Evolutionary conservation across 2,888 invertebrate genomes (phyloP), one percentile per base, ranked within the genome.

Genomic region (Rotaria macrura): DNA sequence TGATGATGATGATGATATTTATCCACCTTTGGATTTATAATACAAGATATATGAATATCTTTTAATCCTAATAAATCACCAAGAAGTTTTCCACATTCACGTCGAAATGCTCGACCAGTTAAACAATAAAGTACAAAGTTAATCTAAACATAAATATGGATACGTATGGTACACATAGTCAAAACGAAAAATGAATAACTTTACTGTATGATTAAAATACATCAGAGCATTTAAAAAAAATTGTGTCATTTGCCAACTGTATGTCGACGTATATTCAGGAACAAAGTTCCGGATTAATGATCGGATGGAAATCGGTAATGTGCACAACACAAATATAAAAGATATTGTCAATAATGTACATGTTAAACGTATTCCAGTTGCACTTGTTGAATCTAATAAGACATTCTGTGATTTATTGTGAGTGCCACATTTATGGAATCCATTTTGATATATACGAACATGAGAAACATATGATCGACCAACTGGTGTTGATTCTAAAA

Each of bases 31-130:
- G 65, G 25, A 34, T 29, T 65, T 29, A 65, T 65, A 34, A 29
- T 38, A 65, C 65, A 65, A 20, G 65, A 65, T 17, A 65, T 38
- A 34, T 38, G 65, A 34, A 65, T 20, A 65, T 65, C 34, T 65
- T 65, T 65, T 34, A 65, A 20, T 65, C 34, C 20, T 34, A 34
- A 65, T 65, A 65, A 7, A 34, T 34, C 65, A 65, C 25, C 1
- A 6, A 25, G 54, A 54, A 25, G 25, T 65, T 65, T 65, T 9
- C 34, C 4, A 34, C 65, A 65, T 43, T 79, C 79, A n/a, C n/a
- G 43, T 43, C 79, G 79, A 79, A 79, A 79, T 25, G 79, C 40
- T 79, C 79, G 79, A n/a, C 43, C 79, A 79, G 43, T 79, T 79
- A 79, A 43, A 23, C 79, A 79, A 43, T 79, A 79, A n/a, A 79